These are phyloP conservation scores for Bellardia pandia DNA, from an alignment of 2,888 invertebrate genomes.

Conservation along the genomic window DNA sequence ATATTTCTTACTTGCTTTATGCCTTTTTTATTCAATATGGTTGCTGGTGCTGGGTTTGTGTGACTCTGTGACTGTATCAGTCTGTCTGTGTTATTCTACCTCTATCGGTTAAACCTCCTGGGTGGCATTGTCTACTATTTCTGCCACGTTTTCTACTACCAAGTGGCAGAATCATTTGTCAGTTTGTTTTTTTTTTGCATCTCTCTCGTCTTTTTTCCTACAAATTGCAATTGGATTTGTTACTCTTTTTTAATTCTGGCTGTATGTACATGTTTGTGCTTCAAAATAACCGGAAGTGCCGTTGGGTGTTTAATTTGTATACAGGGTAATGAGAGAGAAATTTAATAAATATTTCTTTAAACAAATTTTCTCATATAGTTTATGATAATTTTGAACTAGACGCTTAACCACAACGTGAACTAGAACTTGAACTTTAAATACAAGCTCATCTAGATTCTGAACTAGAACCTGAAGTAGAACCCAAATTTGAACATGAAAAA, in stretches of 20 bases:
- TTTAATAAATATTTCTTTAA: not conserved
- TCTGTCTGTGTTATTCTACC: conserved; percentile 56
- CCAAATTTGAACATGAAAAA: too few species aligned
- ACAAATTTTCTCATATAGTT: too few species aligned
- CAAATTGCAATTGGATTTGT: conserved; percentile 78
- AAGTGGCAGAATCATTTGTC: conserved; percentile 76
- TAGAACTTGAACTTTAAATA: too few species aligned
- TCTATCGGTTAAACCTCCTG: conserved; percentile 65
- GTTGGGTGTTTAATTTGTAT: conserved; percentile 53
- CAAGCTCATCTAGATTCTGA: too few species aligned
- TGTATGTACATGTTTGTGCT: conserved; percentile 69
- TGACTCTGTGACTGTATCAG: conserved; percentile 24
- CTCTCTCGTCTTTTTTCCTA: conserved; percentile 24
- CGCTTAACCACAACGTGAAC: too few species aligned
- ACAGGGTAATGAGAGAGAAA: conserved; percentile 28
- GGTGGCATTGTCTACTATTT: conserved; percentile 70
- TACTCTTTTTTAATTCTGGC: conserved; percentile 68
- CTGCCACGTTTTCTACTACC: conserved; percentile 69
- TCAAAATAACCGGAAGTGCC: conserved; percentile 67
- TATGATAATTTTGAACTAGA: too few species aligned
- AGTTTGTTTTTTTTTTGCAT: conserved; percentile 65
- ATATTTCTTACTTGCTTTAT: conserved; percentile 54
- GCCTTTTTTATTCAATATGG: conserved; percentile 53
- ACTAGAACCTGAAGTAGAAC: too few species aligned
- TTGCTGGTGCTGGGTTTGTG: conserved; percentile 35